These are phyloP conservation scores for Rhagoletis zephyria DNA, from an alignment of 1,140 invertebrate species.

Conservation along the genomic window DNA sequence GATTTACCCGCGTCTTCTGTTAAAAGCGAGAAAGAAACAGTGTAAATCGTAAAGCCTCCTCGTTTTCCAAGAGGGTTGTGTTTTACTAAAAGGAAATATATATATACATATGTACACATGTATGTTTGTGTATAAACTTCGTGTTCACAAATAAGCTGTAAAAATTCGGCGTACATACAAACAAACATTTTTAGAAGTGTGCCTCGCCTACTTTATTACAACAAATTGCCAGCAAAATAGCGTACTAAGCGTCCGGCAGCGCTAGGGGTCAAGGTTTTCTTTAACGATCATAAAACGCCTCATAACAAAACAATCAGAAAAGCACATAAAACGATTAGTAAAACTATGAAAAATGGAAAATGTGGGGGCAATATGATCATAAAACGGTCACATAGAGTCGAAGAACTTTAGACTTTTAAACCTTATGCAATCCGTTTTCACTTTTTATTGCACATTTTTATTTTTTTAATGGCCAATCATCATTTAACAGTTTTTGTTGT, in stretches of 20 bases:
- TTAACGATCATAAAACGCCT: conserved; percentile 5
- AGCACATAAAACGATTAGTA: not conserved
- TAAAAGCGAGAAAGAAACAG: too few species aligned
- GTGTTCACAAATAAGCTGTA: not conserved
- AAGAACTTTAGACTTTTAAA: too few species aligned
- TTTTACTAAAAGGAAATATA: not conserved
- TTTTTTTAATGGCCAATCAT: too few species aligned
- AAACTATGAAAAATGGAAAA: not conserved
- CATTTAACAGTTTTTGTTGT: too few species aligned
- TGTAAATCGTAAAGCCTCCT: too few species aligned
- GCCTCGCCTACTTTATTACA: not conserved
- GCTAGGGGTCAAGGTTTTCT: conserved; percentile 17
- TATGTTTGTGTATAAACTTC: too few species aligned
- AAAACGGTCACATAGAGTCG: too few species aligned
- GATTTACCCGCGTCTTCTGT: too few species aligned
- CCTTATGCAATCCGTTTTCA: too few species aligned
- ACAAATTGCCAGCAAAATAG: not conserved
- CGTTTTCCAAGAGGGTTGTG: not conserved
- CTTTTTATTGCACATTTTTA: too few species aligned
- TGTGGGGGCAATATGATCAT: not conserved
- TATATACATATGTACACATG: too few species aligned
- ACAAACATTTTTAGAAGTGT: not conserved
- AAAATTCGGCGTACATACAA: not conserved
- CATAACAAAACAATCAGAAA: not conserved
- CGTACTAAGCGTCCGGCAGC: not conserved